Percentiles rank a stretch among this genome's conserved stretches.
Evolutionary conservation across 2,888 invertebrate species (phyloP).

Genomic region (Cephus sareptanus): DNA sequence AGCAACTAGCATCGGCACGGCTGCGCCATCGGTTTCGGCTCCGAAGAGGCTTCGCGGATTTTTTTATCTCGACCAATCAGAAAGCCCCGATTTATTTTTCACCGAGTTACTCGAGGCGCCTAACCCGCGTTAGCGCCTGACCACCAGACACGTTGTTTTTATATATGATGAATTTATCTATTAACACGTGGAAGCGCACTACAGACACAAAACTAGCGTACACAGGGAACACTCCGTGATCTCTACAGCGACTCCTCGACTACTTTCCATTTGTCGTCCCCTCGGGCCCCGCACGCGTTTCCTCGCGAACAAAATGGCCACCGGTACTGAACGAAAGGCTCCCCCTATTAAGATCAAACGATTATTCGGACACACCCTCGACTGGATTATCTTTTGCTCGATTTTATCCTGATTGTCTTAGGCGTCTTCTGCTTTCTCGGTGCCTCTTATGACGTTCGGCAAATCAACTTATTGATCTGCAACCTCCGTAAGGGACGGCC

Average conservation of each 20-base stretch:
- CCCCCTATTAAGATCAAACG: background rate
- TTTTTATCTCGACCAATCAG: slow-evolving; percentile 51
- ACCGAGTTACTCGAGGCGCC: background rate
- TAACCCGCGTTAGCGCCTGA: background rate
- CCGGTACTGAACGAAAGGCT: slow-evolving; percentile 8
- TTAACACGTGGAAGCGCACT: background rate
- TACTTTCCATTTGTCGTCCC: slow-evolving; percentile 27
- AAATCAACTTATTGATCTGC: slow-evolving; percentile 21
- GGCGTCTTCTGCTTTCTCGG: background rate
- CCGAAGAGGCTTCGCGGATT: slow-evolving; percentile 44
- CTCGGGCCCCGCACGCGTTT: slow-evolving; percentile 29
- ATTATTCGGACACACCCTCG: background rate
- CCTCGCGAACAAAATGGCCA: slow-evolving; percentile 30
- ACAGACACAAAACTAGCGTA: background rate
- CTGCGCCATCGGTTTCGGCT: slow-evolving; percentile 1
- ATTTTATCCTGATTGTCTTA: slow-evolving; percentile 1
- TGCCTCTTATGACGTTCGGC: background rate
- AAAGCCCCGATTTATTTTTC: slow-evolving; percentile 6
- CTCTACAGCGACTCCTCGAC: background rate
- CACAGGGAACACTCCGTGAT: background rate
- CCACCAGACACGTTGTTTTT: background rate
- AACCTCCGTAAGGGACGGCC: background rate
- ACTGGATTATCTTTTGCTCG: background rate
- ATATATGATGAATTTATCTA: no score
- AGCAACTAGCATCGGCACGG: no score